Base-by-base conservation (phyloP, 2,797 vertebrate species). In the Danio aesculapii region DNA sequence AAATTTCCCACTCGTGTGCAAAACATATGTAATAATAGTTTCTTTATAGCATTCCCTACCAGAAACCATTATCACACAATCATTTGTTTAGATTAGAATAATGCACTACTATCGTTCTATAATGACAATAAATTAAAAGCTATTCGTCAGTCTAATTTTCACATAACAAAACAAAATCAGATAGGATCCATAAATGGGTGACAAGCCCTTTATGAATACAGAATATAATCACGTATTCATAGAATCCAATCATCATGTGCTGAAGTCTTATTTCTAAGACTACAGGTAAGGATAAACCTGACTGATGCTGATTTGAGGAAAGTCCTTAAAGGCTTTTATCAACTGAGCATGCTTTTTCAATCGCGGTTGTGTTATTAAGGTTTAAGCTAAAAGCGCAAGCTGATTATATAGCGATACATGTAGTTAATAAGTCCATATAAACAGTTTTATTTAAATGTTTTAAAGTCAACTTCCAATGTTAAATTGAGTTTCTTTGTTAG, bases 211-310 rank as follows among this genome's bases (percentile, higher is more conserved):
- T 70, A 43, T 1, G 0, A 85, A 85, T 30, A 80, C 78, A 78
- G 69, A 72, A 43, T 13, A 4, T 93, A 94, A 94, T 93, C 92
- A 93, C 55, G 41, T 12, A 9, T 85, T 93, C 92, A 94, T 79
- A 11, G 0, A 47, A 0, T 87, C 91, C 91, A 73, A 87, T 94
- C 93, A 93, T 93, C 93, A 94, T 89, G 0, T 83, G 78, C 91
- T 96, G 94, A 59, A 47, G 91, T 94, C 95, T 92, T 90, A 72
- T 75, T 0, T 0, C 0, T 53, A 90, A 92, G 94, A 93, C 90
- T 94, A 95, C 96, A 96, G 95, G 95, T 94, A 96, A 96, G 95
- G 93, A 97, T 96, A 4, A 92, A 95, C 95, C 96, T 91, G 84
- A 94, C 95, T 96, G 94, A 96, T 16, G 83, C 30, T 93, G 0